These are phyloP conservation scores for Torymus auratus DNA, from an alignment of 2,888 invertebrate species.

Conservation along the genomic window DNA sequence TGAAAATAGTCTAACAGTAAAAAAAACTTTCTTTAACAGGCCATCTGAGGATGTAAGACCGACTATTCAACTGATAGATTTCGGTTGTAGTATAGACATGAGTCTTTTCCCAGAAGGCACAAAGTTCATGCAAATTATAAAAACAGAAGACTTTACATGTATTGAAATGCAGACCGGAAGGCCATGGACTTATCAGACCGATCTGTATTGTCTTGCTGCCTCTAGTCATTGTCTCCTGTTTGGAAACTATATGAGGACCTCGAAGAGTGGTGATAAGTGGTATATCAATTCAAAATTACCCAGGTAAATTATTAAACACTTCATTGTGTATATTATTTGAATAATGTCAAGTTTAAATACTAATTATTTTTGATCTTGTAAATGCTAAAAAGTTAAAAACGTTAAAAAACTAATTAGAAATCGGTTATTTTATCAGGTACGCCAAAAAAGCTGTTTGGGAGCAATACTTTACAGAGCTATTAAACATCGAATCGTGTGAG, in stretches of 20 bases:
- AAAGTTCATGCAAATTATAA: slow-evolving; percentile 86
- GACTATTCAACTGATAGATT: slow-evolving; percentile 92
- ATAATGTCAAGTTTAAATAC: slow-evolving; percentile 1
- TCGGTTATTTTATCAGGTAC: slow-evolving; percentile 78
- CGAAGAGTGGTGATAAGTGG: slow-evolving; percentile 82
- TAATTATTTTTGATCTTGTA: neutral
- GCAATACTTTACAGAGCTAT: slow-evolving; percentile 86
- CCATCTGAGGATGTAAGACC: slow-evolving; percentile 82
- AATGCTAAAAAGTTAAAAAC: neutral
- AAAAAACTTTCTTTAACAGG: slow-evolving; percentile 70
- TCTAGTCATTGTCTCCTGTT: slow-evolving; percentile 92
- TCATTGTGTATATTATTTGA: neutral
- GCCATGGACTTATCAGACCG: slow-evolving; percentile 97
- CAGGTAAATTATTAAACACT: slow-evolving; percentile 77
- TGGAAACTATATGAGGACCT: slow-evolving; percentile 92
- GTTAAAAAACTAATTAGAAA: neutral
- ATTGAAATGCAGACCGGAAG: slow-evolving; percentile 93
- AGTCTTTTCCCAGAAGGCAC: slow-evolving; percentile 87
- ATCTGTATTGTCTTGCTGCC: slow-evolving; percentile 92
- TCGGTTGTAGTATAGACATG: slow-evolving; percentile 97
- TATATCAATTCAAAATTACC: slow-evolving; percentile 85
- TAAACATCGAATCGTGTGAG: slow-evolving; percentile 89
- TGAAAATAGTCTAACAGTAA: too few species aligned
- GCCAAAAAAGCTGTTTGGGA: slow-evolving; percentile 87
- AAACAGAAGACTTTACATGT: slow-evolving; percentile 88